These are phyloP conservation scores for Netelia inedita DNA, from an alignment of 2,888 invertebrate genomes.

Conservation along the genomic window DNA sequence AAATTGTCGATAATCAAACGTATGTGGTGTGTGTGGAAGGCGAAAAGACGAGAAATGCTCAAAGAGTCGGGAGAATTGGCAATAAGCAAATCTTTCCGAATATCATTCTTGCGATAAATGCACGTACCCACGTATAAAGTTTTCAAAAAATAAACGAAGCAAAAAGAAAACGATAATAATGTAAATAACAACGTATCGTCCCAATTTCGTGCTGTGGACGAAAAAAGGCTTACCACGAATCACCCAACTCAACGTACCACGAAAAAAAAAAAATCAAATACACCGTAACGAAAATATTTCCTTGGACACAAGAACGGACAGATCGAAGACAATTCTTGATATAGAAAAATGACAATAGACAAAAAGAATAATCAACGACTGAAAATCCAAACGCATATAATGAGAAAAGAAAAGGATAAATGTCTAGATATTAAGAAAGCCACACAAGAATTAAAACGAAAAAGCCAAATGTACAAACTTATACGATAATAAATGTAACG, in stretches of 20 bases:
- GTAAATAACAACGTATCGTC: background rate
- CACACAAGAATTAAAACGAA: slow-evolving; percentile 35
- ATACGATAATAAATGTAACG: slow-evolving; percentile 71
- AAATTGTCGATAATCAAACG: background rate
- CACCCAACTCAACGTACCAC: no score
- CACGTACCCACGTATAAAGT: no score
- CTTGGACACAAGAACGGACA: background rate
- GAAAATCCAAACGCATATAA: slow-evolving; percentile 16
- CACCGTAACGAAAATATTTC: no score
- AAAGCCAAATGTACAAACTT: slow-evolving; percentile 51
- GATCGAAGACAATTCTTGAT: no score
- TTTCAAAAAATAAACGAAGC: slow-evolving; percentile 59
- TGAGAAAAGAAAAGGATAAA: slow-evolving; percentile 20
- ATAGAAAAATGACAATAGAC: slow-evolving; percentile 1
- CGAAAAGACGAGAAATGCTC: slow-evolving; percentile 53
- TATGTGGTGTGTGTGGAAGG: slow-evolving; percentile 57
- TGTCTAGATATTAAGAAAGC: slow-evolving; percentile 38
- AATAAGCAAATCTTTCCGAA: slow-evolving; percentile 39
- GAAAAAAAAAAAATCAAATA: slow-evolving; percentile 20
- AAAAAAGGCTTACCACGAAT: background rate
- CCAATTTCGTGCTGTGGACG: background rate
- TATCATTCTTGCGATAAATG: slow-evolving; percentile 19
- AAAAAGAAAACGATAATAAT: no score
- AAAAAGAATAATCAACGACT: slow-evolving; percentile 25
- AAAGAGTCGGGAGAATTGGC: slow-evolving; percentile 31